These are phyloP conservation scores for Zaprionus ghesquierei DNA, from an alignment of 1,140 invertebrate genomes.

Conservation along the genomic window DNA sequence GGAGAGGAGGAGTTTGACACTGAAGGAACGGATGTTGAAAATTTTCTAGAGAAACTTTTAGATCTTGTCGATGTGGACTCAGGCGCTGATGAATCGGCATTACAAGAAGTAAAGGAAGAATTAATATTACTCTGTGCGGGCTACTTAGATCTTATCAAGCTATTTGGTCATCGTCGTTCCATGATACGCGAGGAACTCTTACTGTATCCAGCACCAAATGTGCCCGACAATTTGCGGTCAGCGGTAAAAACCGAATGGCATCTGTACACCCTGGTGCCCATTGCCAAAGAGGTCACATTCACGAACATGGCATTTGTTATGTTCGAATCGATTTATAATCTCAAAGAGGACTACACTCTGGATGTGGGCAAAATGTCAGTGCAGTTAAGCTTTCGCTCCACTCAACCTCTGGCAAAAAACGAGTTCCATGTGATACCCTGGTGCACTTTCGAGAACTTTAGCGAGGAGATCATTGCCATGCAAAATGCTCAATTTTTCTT, in stretches of 20 bases:
- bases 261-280: conserved; percentile 67
- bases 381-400: conserved; percentile 50
- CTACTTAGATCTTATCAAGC: conserved; percentile 66
- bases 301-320: conserved; percentile 61
- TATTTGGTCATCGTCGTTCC: conserved; percentile 56
- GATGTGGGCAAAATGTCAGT: conserved; percentile 18
- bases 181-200: conserved; percentile 40
- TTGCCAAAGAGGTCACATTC: conserved; percentile 58
- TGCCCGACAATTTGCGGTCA: conserved; percentile 31
- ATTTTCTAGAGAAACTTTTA: neutral
- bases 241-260: conserved; percentile 61
- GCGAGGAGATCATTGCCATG: conserved; percentile 6
- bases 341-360: conserved; percentile 38
- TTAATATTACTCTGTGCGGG: conserved; percentile 46
- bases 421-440: conserved; percentile 44
- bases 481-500: conserved; percentile 44
- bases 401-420: conserved; percentile 12
- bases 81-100: neutral
- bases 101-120: neutral
- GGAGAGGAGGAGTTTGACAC: neutral
- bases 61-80: neutral
- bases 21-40: neutral
- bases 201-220: conserved; percentile 54
- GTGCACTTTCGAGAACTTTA: conserved; percentile 36
- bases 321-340: conserved; percentile 67